Evolutionary conservation across 2,888 invertebrate species (phyloP), one percentile per base, ranked within the genome.

Genomic region (Phortica magna): DNA sequence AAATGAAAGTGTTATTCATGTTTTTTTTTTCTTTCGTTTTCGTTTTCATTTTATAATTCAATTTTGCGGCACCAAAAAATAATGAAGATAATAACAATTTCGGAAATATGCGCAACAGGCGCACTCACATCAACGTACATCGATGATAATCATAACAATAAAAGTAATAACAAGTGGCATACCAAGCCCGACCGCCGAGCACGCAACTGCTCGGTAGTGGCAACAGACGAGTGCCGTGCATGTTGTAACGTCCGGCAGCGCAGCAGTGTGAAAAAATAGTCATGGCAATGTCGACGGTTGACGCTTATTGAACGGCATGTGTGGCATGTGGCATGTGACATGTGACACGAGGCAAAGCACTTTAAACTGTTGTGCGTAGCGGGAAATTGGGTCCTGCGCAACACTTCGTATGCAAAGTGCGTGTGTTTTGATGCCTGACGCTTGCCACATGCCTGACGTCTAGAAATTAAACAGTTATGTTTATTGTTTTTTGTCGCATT

Each of bases 321-420:
- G 22, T 31, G 42, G 31, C 70, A 19, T 12, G 41, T 41, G 14
- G 39, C 5, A 7, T 65, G 53, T 39, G 43, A 39, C 64, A 19
- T 48, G 48, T 14, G 48, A 14, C 48, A 48, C 14, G 48, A 14
- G 7, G 9, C 10, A 12, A 14, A 12, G 14, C 48, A 59, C 22
- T 43, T 19, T 59, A 59, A 59, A 59, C 41, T 67, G 74, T 71
- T 76, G 77, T 77, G 67, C 22, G 71, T 48, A 73, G 68, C 48
- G 19, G 75, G 76, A 76, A 74, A 76, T 31, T 65, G 48, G 1
- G 48, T 48, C n/a, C n/a, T 14, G 2, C 7, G 53, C 53, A n/a
- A 7, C 53, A 53, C 53, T 53, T 53, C 1, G n/a, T 53, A n/a
- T 53, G 53, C 53, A n/a, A 14, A n/a, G 2, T 53, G 53, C n/a